Conservation (phyloP, 2,797 vertebrate genomes). For the Leuciscus waleckii region DNA sequence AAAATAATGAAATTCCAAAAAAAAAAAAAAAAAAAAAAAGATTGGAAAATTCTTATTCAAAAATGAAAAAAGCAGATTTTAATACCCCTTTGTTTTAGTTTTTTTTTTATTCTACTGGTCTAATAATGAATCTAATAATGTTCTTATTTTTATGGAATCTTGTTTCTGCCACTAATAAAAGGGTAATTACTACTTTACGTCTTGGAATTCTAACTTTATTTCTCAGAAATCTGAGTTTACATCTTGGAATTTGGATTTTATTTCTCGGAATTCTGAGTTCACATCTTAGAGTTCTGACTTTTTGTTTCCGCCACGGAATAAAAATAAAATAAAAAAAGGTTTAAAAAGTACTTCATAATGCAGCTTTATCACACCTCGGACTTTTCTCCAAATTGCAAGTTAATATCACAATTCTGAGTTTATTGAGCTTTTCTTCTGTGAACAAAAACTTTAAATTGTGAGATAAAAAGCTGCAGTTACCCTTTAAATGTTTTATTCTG, state of each 20-base stretch:
- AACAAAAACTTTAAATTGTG: background rate
- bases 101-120: background rate
- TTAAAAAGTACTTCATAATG: background rate
- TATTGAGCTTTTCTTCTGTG: background rate
- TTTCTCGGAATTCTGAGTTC: background rate
- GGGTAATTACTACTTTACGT: background rate
- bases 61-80: background rate
- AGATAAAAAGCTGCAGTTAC: background rate
- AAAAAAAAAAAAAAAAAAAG: background rate
- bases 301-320: too few species aligned
- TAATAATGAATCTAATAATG: background rate
- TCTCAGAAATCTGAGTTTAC: rapidly evolving
- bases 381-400: background rate
- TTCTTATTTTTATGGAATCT: background rate
- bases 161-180: background rate
- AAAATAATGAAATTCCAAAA: too few species aligned
- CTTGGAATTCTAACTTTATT: too few species aligned
- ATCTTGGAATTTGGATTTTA: background rate
- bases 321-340: background rate
- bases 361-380: background rate
- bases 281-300: too few species aligned
- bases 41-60: background rate
- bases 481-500: background rate
- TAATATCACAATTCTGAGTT: background rate
- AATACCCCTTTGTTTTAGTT: background rate